Evolutionary conservation across 2,113 vertebrate genomes (phyloP).

Genomic region (Nothocercus nigrocapillus): DNA sequence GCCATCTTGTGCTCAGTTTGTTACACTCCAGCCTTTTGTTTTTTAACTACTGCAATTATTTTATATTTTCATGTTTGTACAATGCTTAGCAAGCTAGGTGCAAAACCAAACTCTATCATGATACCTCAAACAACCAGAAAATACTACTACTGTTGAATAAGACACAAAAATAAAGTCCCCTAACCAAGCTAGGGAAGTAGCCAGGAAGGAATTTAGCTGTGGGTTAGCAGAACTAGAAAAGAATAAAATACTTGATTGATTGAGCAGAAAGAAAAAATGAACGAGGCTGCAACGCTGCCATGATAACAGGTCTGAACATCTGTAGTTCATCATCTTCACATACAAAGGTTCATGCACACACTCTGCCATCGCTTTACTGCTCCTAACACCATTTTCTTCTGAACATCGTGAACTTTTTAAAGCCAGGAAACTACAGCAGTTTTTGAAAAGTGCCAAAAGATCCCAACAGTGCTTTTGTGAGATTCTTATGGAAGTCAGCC

Average conservation of each 20-base stretch:
- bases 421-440: neutral
- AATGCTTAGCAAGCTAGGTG: neutral
- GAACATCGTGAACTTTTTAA: neutral
- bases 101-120: neutral
- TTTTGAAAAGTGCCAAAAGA: neutral
- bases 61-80: neutral
- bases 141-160: neutral
- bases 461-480: neutral
- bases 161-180: neutral
- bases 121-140: neutral
- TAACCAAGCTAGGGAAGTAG: rapidly evolving
- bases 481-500: rapidly evolving
- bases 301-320: neutral
- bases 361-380: neutral
- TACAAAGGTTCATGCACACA: neutral
- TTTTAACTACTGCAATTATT: neutral
- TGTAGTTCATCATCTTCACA: neutral
- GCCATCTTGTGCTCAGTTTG: neutral
- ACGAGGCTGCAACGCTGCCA: neutral
- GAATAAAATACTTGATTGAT: neutral
- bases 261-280: neutral
- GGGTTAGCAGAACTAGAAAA: neutral
- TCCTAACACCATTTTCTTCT: neutral
- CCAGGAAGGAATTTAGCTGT: neutral
- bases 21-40: neutral